Evolutionary conservation across 2,888 invertebrate species (phyloP), one percentile per base, ranked within the genome.

Genomic region (Eustalomyia histrio): DNA sequence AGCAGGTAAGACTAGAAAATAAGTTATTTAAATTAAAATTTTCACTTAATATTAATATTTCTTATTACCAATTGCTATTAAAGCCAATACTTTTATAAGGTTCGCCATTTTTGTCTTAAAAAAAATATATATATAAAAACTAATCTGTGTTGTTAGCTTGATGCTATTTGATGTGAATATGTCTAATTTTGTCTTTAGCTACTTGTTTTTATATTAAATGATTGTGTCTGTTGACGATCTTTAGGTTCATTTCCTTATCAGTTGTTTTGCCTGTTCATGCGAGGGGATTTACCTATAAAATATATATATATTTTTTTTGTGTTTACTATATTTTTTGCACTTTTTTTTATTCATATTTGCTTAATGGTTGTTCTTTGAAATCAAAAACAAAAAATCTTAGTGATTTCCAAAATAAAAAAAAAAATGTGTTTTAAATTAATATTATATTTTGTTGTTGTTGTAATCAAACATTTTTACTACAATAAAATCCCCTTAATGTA

Each of bases 1-100:
- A 39, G 64, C 76, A n/a, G 83, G 82, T 43, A 85, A 60, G 14
- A 78, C 84, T 84, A 16, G 82, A 75, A 55, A 50, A 14, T 16
- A 63, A 63, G 18, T n/a, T 33, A 21, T 17, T 39, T 12, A 39
- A 39, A 3, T 39, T 47, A 6, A 29, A 1, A 29, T 29, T 29
- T 29, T 29, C 29, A 29, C 3, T 29, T 1, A 29, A 29, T 3
- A 29, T 29, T 6, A 29, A 1, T 29, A 29, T 29, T 29, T 29
- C 7, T 6, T 29, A 6, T 74, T 64, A 82, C 79, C 67, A 14
- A 74, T 9, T 0, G 73, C 69, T 60, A 81, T 50, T 24, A 78
- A 43, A 57, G 60, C 24, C 9, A 78, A 16, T 7, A 52, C n/a
- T 65, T 71, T 35, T 35, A 78, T 39, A 21, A 75, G 12, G n/a